Evolutionary conservation across 2,113 vertebrate genomes (phyloP).

Genomic region (Tachysurus vachellii): DNA sequence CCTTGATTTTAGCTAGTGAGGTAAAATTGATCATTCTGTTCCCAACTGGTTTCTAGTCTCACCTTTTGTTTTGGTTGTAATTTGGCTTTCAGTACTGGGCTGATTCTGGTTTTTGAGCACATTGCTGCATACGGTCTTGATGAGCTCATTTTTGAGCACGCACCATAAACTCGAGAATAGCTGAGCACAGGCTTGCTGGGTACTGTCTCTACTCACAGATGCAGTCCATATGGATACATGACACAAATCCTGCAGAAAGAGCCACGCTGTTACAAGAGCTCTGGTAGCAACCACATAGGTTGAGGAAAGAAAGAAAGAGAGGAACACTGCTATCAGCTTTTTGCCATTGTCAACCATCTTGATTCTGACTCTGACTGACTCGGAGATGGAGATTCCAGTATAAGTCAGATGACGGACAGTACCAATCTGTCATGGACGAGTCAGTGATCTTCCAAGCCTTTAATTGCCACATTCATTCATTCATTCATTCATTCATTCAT

Average conservation of each 20-base stretch:
- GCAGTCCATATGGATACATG: constrained; percentile 20
- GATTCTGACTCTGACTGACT: constrained; percentile 14
- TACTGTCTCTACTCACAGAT: constrained; percentile 14
- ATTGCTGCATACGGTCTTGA: constrained; percentile 62
- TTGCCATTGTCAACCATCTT: background rate
- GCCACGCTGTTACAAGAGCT: background rate
- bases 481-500: too few relatives aligned
- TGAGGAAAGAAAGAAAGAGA: background rate
- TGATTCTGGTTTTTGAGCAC: constrained; percentile 44
- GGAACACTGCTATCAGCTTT: background rate
- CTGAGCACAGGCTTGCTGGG: constrained; percentile 21
- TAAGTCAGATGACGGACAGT: background rate
- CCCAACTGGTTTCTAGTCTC: background rate
- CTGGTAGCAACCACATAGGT: background rate
- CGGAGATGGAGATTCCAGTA: background rate
- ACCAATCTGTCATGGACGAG: background rate
- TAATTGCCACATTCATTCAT: too few relatives aligned
- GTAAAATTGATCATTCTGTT: background rate
- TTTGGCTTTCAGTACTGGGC: background rate
- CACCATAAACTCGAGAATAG: constrained; percentile 37
- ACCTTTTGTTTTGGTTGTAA: background rate
- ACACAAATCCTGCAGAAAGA: background rate
- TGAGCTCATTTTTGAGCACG: constrained; percentile 35
- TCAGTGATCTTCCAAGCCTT: background rate
- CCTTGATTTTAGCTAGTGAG: background rate